A percentile compares a stretch with the other conserved stretches of the same genome.
These are phyloP conservation scores for Octodon degus DNA, from an alignment of 2,113 vertebrate genomes.

Conservation along the genomic window DNA sequence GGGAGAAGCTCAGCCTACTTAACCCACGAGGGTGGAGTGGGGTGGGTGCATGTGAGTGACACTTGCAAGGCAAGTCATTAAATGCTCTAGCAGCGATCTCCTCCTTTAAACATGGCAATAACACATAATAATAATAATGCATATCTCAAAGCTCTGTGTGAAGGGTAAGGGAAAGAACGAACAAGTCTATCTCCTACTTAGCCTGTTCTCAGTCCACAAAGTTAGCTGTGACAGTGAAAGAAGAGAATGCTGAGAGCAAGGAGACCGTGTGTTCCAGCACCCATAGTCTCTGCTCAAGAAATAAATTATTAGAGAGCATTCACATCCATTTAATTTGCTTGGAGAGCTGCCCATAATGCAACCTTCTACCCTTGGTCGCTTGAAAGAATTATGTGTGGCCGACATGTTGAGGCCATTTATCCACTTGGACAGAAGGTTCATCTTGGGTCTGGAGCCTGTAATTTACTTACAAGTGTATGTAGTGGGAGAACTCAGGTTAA, in stretches of 20 bases:
- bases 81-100: background rate
- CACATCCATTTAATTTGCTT: slow-evolving; percentile 75
- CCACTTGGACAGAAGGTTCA: slow-evolving; percentile 65
- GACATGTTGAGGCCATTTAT: slow-evolving; percentile 72
- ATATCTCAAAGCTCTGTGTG: background rate
- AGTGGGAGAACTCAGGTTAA: slow-evolving; percentile 80
- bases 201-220: background rate
- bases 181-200: background rate
- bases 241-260: background rate
- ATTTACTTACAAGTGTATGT: slow-evolving; percentile 79
- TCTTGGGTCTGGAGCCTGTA: slow-evolving; percentile 68
- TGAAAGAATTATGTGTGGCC: slow-evolving; percentile 75
- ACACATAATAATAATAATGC: background rate
- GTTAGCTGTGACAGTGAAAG: background rate
- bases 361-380: slow-evolving; percentile 71
- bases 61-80: background rate
- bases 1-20: background rate
- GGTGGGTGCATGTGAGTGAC: background rate
- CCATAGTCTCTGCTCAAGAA: slow-evolving; percentile 44
- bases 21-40: background rate
- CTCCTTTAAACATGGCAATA: background rate
- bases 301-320: slow-evolving; percentile 70
- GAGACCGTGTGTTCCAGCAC: background rate
- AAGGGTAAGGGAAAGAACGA: background rate
- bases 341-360: slow-evolving; percentile 70